Evolutionary conservation across 2,113 vertebrate species (phyloP), one percentile per base, ranked within the genome.

Genomic region (Apeltes quadracus): DNA sequence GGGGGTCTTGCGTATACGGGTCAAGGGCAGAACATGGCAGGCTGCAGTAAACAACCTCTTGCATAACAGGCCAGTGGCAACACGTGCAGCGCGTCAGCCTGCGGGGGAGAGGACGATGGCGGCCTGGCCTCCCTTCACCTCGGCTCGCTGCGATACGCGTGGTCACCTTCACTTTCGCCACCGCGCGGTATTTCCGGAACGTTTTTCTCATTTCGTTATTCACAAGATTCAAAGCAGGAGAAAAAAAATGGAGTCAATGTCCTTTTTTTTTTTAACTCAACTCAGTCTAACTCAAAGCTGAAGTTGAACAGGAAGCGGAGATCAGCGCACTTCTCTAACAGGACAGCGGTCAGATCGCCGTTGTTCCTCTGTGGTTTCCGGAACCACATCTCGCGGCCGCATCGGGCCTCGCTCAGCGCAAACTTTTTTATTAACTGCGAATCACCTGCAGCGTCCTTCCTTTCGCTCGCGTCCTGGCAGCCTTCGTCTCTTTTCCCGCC

Each of bases 181-280:
- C 29, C 8, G n/a, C 63, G 76, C 6, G 32, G 71, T 50, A 74
- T 87, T 66, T 53, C 55, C 65, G 76, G 82, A 84, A 88, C 87
- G 78, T 78, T 76, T 78, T 20, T 53, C 29, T 32, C 41, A 6
- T 50, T 41, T 38, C 8, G 44, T 38, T 44, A 68, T 71, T 68
- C 41, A 57, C 29, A 4, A 16, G 20, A 32, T 32, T 29, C n/a
- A n/a, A n/a, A n/a, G n/a, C n/a, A n/a, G n/a, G n/a, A n/a, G n/a
- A n/a, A n/a, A n/a, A n/a, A n/a, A n/a, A n/a, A n/a, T n/a, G n/a
- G n/a, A n/a, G n/a, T n/a, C n/a, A n/a, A n/a, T n/a, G n/a, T n/a
- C n/a, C n/a, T n/a, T n/a, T n/a, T n/a, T n/a, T n/a, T n/a, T n/a
- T n/a, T n/a, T n/a, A n/a, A n/a, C n/a, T n/a, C n/a, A n/a, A n/a